These are phyloP conservation scores for Ammodytes marinus DNA, from an alignment of 2,113 vertebrate species.

Conservation along the genomic window DNA sequence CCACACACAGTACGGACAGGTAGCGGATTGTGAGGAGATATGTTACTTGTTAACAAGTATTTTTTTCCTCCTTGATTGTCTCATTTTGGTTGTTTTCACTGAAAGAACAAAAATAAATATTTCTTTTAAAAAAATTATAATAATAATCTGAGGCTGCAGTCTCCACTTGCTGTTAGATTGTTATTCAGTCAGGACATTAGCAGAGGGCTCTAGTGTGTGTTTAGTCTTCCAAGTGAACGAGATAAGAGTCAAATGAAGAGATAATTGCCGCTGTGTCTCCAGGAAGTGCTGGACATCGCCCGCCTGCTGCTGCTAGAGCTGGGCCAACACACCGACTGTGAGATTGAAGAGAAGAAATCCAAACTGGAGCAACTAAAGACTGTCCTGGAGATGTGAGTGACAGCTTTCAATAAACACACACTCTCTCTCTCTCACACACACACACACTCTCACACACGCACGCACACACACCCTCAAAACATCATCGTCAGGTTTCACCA, in stretches of 20 bases:
- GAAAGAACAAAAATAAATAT: too few species aligned
- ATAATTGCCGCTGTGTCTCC: conserved; percentile 24
- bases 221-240: neutral
- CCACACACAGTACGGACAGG: too few species aligned
- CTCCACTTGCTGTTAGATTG: neutral
- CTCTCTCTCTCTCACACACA: neutral
- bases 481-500: conserved; percentile 22
- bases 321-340: conserved; percentile 89
- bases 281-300: conserved; percentile 98
- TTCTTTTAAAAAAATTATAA: too few species aligned
- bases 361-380: conserved; percentile 97
- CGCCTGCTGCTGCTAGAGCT: conserved; percentile 92
- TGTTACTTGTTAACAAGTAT: too few species aligned
- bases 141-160: neutral
- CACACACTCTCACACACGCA: neutral
- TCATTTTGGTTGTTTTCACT: too few species aligned
- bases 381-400: conserved; percentile 96
- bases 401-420: neutral
- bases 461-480: conserved; percentile 1
- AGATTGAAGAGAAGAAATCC: conserved; percentile 96
- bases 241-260: neutral
- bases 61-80: too few species aligned
- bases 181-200: neutral
- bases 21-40: too few species aligned
- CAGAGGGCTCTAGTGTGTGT: neutral